Percentiles rank a stretch among this genome's conserved stretches.
Evolutionary conservation across 2,113 vertebrate species (phyloP).

Genomic region (Acrocephalus kingi): DNA sequence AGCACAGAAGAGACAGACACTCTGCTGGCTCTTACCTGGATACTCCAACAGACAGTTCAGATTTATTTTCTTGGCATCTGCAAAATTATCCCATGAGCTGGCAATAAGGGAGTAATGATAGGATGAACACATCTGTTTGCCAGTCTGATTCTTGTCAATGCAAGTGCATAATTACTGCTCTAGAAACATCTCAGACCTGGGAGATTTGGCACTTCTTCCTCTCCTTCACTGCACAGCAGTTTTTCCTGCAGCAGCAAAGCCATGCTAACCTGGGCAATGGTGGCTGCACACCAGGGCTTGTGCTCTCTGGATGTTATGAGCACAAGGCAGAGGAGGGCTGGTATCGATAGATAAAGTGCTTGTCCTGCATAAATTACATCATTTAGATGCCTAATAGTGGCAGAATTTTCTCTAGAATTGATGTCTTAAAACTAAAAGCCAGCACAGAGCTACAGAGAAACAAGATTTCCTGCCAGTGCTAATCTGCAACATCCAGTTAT

Average conservation of each 20-base stretch:
- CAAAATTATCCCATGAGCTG: background rate
- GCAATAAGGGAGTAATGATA: background rate
- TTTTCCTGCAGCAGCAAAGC: conserved; percentile 6
- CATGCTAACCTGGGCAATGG: background rate
- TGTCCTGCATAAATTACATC: background rate
- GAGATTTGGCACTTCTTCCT: conserved; percentile 7
- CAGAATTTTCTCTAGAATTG: background rate
- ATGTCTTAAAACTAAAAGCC: background rate
- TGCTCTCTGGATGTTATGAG: background rate
- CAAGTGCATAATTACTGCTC: conserved; percentile 17
- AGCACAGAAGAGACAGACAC: background rate
- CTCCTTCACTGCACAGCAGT: background rate
- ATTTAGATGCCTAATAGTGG: background rate
- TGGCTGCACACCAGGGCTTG: background rate
- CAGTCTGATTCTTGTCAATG: conserved; percentile 22
- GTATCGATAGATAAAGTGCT: background rate
- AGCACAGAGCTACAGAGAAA: background rate
- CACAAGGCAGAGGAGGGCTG: background rate
- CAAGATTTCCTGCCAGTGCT: background rate
- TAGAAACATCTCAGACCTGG: conserved; percentile 29
- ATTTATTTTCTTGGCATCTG: conserved; percentile 20
- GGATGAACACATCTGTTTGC: background rate
- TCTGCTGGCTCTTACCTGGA: background rate
- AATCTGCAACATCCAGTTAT: background rate
- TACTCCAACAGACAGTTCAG: background rate